These are phyloP conservation scores for Steinernema feltiae DNA, from an alignment of 1,140 invertebrate species.

Conservation along the genomic window DNA sequence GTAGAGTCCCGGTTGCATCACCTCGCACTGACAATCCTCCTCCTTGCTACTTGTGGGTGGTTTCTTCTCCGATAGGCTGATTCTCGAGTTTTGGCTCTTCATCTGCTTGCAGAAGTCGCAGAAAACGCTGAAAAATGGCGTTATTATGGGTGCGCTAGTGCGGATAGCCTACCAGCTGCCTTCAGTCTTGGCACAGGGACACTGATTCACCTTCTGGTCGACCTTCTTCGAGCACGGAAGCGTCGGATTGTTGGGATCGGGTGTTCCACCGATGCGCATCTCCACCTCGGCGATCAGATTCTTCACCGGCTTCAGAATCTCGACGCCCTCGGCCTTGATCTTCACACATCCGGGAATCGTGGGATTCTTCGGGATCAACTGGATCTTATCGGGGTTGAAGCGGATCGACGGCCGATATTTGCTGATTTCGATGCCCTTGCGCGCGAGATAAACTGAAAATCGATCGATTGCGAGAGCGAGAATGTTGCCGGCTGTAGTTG, in stretches of 20 bases:
- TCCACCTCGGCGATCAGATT: constrained; percentile 56
- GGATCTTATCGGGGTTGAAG: constrained; percentile 57
- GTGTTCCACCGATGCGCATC: constrained; percentile 57
- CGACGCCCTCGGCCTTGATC: constrained; percentile 57
- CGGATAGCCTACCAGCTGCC: constrained; percentile 46
- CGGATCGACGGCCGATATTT: constrained; percentile 55
- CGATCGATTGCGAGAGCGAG: neutral
- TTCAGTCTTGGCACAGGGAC: constrained; percentile 56
- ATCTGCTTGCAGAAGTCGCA: constrained; percentile 58
- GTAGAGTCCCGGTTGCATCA: constrained; percentile 49
- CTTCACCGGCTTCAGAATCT: constrained; percentile 52
- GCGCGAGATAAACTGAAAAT: constrained; percentile 53
- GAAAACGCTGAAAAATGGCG: constrained; percentile 46
- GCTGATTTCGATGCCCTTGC: constrained; percentile 54
- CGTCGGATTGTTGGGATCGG: constrained; percentile 56
- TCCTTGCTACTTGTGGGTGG: neutral
- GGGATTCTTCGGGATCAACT: constrained; percentile 56
- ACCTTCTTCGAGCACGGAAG: constrained; percentile 57
- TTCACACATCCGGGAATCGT: constrained; percentile 57
- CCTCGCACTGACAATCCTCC: constrained; percentile 27
- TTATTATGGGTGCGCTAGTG: neutral
- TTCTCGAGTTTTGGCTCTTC: constrained; percentile 41
- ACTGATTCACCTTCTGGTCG: constrained; percentile 57
- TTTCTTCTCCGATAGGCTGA: constrained; percentile 40
- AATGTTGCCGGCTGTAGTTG: constrained; percentile 9